Conservation (phyloP, 2,113 vertebrate genomes). For the Xenopus borealis region DNA sequence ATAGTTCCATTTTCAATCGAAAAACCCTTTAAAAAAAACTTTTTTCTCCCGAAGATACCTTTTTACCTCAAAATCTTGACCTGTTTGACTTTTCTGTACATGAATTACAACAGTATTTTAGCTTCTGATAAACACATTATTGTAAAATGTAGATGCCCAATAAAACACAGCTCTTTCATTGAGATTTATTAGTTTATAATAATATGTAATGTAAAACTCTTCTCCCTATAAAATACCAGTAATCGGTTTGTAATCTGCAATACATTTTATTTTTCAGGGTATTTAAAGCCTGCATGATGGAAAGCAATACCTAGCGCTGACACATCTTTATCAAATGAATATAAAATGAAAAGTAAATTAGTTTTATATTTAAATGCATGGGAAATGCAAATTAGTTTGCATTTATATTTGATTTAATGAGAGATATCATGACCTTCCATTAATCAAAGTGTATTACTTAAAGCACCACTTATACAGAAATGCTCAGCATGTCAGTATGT, state of each 20-base stretch:
- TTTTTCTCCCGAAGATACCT: too few species aligned
- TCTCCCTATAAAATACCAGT: slow-evolving; percentile 33
- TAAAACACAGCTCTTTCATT: slow-evolving; percentile 17
- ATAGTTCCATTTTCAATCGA: too few species aligned
- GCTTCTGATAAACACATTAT: neutral
- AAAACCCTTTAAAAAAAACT: too few species aligned
- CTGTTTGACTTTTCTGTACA: neutral
- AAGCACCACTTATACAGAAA: slow-evolving; percentile 34
- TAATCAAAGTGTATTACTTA: slow-evolving; percentile 47
- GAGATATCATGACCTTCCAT: slow-evolving; percentile 44
- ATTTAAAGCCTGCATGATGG: slow-evolving; percentile 34
- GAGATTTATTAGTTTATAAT: slow-evolving; percentile 33
- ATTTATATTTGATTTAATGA: slow-evolving; percentile 48
- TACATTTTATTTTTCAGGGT: slow-evolving; percentile 40
- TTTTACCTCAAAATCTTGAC: too few species aligned
- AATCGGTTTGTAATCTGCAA: slow-evolving; percentile 43
- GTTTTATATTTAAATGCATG: slow-evolving; percentile 45
- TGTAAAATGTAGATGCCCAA: slow-evolving; percentile 6
- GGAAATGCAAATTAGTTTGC: slow-evolving; percentile 46
- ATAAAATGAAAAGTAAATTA: slow-evolving; percentile 47
- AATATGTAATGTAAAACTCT: slow-evolving; percentile 33
- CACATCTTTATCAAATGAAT: slow-evolving; percentile 47
- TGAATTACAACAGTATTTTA: neutral
- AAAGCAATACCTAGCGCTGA: slow-evolving; percentile 41
- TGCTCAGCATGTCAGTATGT: slow-evolving; percentile 30